Conservation (phyloP, 2,113 vertebrate genomes). For the Myiopsitta monachus region DNA sequence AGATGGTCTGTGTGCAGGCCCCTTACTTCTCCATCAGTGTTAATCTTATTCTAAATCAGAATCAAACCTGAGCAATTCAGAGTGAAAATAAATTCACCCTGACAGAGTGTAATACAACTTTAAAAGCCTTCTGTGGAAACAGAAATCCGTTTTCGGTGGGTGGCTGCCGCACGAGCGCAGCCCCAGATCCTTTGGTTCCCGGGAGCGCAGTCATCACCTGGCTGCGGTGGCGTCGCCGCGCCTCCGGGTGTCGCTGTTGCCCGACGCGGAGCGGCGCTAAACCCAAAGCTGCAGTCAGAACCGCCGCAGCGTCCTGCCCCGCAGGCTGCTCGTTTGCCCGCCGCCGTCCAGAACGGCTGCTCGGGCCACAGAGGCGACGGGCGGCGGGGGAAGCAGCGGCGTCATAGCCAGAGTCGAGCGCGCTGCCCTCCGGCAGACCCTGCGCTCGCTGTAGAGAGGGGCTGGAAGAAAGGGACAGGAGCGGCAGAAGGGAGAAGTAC, state of each 20-base stretch:
- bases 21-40: not conserved
- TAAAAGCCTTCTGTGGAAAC: not conserved
- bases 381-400: no score
- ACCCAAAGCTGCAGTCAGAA: fast-evolving
- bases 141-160: not conserved
- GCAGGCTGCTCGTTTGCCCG: not conserved
- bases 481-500: not conserved
- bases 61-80: not conserved
- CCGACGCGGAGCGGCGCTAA: not conserved
- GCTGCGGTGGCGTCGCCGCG: not conserved
- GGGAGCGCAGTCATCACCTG: fast-evolving
- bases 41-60: not conserved
- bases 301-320: not conserved
- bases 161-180: fast-evolving
- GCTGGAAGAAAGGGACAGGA: no score
- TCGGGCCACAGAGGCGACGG: no score
- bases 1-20: fast-evolving
- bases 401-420: no score
- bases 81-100: not conserved
- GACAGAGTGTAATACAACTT: not conserved
- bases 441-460: fast-evolving
- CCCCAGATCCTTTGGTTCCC: fast-evolving
- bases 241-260: not conserved
- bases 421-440: no score
- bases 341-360: not conserved